Evolutionary conservation across 2,888 invertebrate species (phyloP).

Genomic region (Rhimphoctona megacephalus): DNA sequence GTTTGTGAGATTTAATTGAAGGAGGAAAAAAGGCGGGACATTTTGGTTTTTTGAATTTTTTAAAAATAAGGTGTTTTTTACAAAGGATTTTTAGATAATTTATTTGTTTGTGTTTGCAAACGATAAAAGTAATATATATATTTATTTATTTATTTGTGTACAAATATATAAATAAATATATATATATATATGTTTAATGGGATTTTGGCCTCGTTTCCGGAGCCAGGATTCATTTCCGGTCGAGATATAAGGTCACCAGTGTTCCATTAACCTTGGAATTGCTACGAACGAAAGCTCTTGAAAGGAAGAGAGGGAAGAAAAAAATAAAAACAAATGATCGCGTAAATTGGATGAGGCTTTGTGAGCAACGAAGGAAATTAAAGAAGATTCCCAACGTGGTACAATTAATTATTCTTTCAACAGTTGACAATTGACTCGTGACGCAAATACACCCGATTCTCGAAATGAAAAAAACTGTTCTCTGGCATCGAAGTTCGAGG

Average conservation of each 20-base stretch:
- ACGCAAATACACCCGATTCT: neutral
- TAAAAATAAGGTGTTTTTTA: no score
- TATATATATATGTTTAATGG: neutral
- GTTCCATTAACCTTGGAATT: constrained; percentile 32
- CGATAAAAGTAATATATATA: no score
- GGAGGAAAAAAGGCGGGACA: neutral
- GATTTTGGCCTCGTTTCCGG: neutral
- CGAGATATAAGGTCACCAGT: constrained; percentile 26
- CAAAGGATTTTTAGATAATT: no score
- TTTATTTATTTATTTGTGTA: neutral
- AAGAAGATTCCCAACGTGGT: neutral
- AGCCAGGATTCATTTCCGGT: constrained; percentile 23
- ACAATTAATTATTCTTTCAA: neutral
- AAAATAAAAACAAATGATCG: neutral
- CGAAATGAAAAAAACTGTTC: no score
- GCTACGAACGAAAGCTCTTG: neutral
- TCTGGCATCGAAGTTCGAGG: neutral
- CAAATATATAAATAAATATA: neutral
- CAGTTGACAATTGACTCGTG: neutral
- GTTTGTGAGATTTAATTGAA: neutral
- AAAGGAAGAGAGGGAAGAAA: neutral
- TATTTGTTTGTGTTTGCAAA: neutral
- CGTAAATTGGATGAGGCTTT: neutral
- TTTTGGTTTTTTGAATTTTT: neutral
- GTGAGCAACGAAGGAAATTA: neutral